Base-by-base conservation (phyloP, 2,113 vertebrate species). In the Malurus elegans region DNA sequence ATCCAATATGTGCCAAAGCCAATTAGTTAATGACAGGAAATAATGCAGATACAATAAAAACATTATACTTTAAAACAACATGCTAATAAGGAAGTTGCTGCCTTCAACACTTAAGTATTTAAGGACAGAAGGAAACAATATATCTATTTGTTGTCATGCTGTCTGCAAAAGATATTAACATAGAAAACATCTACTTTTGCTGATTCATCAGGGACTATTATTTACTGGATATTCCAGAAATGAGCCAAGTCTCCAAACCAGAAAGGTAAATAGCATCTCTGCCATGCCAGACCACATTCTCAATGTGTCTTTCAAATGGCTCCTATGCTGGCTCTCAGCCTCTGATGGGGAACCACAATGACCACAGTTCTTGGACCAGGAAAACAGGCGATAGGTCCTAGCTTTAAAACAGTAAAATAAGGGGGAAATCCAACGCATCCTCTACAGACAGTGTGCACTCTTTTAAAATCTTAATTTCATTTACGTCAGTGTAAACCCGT, bases 21-120 rank as follows among this genome's bases (percentile, higher is more conserved):
- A 92, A 76, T 91, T 93, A 86, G 26, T 76, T 65, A 96, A 88
- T 78, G 48, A 73, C n/a, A 95, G 83, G 96, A 95, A 95, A 38
- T 40, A 88, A 81, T 57, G 40, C 31, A 92, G 64, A 90, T 84
- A 34, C 15, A 75, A 93, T 31, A 91, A 91, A 93, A 45, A 23
- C 25, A 71, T 45, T 78, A 28, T 14, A 51, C 29, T 79, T 93
- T 75, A 88, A 95, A 69, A 42, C 17, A 83, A 42, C 11, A 70
- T 56, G 36, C 38, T 79, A 71, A 84, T 70, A 67, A 50, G 65
- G 11, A 92, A 72, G 42, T 72, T 69, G 58, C 38, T 20, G 25
- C 50, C 45, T 65, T 65, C 29, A 93, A 69, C 44, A 79, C 9
- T 4, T 6, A 65, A 62, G 17, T 28, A 75, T 61, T 51, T 88